Evolutionary conservation across 2,797 vertebrate genomes (phyloP).

Genomic region (Muscicapa comitata): DNA sequence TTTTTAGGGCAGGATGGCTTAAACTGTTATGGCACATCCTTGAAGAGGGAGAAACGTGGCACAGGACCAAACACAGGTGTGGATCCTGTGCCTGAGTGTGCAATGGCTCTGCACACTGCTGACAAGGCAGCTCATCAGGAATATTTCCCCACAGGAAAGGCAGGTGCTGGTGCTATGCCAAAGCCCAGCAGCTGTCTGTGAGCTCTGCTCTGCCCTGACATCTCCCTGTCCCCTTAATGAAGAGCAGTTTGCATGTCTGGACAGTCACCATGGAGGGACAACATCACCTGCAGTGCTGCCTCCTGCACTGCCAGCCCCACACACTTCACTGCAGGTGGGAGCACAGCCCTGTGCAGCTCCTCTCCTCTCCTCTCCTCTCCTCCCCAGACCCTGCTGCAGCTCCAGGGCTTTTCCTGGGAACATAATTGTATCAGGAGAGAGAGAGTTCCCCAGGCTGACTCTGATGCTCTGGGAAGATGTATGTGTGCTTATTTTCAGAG

Average conservation of each 20-base stretch:
- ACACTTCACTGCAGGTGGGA: not conserved
- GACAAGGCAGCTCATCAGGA: not conserved
- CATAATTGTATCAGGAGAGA: not conserved
- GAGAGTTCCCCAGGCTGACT: not conserved
- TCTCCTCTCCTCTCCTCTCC: no score
- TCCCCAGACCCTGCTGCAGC: no score
- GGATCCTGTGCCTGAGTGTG: not conserved
- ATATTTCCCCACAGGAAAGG: not conserved
- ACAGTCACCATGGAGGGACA: not conserved
- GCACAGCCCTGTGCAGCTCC: not conserved
- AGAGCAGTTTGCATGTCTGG: not conserved
- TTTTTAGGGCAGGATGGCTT: not conserved
- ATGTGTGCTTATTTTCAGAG: not conserved
- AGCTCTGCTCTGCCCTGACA: not conserved
- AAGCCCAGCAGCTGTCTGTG: not conserved
- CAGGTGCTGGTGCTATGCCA: not conserved
- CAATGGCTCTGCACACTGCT: not conserved
- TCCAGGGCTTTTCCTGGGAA: not conserved
- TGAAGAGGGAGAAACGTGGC: not conserved
- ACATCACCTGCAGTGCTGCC: not conserved
- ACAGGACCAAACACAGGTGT: accelerated
- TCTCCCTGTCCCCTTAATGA: not conserved
- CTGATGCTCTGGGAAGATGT: not conserved
- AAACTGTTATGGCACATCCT: not conserved
- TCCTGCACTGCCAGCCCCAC: not conserved